Percentiles rank a stretch among this genome's conserved stretches.
These are phyloP conservation scores for Orthonychiurus folsomi DNA, from an alignment of 2,888 invertebrate species.

Conservation along the genomic window DNA sequence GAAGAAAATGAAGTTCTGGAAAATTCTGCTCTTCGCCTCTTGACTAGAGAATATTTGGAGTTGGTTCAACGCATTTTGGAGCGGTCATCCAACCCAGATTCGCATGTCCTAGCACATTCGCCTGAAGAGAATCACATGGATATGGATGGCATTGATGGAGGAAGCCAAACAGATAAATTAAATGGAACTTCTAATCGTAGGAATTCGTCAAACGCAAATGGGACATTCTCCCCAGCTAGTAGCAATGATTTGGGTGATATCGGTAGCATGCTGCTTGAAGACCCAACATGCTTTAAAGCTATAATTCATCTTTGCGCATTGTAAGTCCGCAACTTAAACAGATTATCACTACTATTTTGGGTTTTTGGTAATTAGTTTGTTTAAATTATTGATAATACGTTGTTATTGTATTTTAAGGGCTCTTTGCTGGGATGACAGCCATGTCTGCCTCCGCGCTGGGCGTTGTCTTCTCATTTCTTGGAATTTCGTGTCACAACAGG, in stretches of 20 bases:
- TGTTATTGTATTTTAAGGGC: conserved; percentile 23
- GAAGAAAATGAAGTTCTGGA: conserved; percentile 35
- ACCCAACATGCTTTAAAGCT: conserved; percentile 27
- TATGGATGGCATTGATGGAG: conserved; percentile 20
- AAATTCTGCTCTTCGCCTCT: conserved; percentile 28
- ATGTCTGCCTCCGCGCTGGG: conserved; percentile 27
- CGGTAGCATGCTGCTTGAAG: conserved; percentile 27
- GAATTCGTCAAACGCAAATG: background rate
- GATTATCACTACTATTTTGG: background rate
- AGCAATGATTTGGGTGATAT: conserved; percentile 31
- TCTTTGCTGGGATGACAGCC: conserved; percentile 35
- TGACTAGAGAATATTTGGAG: conserved; percentile 37
- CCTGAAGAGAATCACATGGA: conserved; percentile 19
- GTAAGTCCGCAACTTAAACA: conserved; percentile 20
- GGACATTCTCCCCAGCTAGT: background rate
- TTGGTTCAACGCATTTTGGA: conserved; percentile 31
- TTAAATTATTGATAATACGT: conserved; percentile 10
- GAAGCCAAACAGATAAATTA: conserved; percentile 8
- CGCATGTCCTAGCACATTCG: background rate
- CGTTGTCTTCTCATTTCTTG: conserved; percentile 28
- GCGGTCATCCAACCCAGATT: conserved; percentile 4
- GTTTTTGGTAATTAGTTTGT: conserved; percentile 1
- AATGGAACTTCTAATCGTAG: background rate
- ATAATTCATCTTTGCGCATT: conserved; percentile 31
- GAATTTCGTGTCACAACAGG: conserved; percentile 18